phyloP scores from a whole-genome alignment of 2,888 invertebrate species.

The Coelinius sp. region DNA sequence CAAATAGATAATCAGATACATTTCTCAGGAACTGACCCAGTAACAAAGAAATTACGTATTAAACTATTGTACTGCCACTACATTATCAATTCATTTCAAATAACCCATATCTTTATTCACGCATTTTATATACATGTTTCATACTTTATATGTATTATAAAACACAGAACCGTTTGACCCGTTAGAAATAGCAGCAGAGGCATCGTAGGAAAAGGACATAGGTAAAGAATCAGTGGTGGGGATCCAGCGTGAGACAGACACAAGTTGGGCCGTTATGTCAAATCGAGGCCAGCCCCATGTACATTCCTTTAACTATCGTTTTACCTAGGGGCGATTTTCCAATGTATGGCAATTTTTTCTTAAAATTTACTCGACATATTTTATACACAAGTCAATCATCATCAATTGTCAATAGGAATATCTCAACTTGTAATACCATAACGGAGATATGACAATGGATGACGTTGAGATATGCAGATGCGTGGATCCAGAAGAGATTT shows the following conservation, averaged over 20 bases:
- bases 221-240: slow-evolving; percentile 17
- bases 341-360: slow-evolving; percentile 8
- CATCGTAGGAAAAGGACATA: slow-evolving; percentile 7
- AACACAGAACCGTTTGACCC: slow-evolving; percentile 44
- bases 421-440: background rate
- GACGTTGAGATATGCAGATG: slow-evolving; percentile 10
- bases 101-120: slow-evolving; percentile 26
- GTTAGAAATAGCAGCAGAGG: slow-evolving; percentile 52
- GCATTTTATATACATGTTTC: slow-evolving; percentile 16
- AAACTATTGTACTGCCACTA: background rate
- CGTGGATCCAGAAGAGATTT: slow-evolving; percentile 28
- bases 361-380: background rate
- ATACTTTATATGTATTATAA: slow-evolving; percentile 25
- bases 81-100: slow-evolving; percentile 1
- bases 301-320: slow-evolving; percentile 48
- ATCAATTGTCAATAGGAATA: background rate
- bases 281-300: slow-evolving; percentile 53
- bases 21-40: background rate
- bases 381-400: slow-evolving; percentile 12
- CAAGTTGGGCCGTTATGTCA: slow-evolving; percentile 55
- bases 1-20: background rate
- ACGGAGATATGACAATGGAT: slow-evolving; percentile 12
- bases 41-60: background rate
- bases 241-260: slow-evolving; percentile 39
- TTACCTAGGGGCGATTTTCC: slow-evolving; percentile 17